These are phyloP conservation scores for Characodon lateralis DNA, from an alignment of 2,797 vertebrate genomes.

Conservation along the genomic window DNA sequence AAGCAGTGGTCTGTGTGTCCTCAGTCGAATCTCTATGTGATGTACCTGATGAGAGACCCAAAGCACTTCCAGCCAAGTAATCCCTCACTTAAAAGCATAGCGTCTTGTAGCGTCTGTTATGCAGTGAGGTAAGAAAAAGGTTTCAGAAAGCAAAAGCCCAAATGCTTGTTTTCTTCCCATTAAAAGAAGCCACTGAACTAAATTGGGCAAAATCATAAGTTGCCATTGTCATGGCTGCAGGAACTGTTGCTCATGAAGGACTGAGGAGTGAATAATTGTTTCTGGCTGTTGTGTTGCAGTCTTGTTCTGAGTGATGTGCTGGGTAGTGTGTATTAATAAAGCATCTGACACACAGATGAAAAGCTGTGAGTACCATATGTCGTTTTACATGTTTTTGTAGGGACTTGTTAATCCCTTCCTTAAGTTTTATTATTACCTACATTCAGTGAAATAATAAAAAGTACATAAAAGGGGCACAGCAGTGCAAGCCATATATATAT, in stretches of 20 bases:
- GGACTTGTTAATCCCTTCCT: slow-evolving; percentile 29
- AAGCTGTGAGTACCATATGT: slow-evolving; percentile 45
- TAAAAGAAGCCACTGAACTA: slow-evolving; percentile 58
- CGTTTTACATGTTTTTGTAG: slow-evolving; percentile 29
- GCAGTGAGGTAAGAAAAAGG: slow-evolving; percentile 68
- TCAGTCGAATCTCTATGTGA: slow-evolving; percentile 57
- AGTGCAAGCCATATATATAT: background rate
- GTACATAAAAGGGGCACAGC: background rate
- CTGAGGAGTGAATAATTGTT: slow-evolving; percentile 56
- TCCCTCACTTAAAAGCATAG: slow-evolving; percentile 69
- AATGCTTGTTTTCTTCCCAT: slow-evolving; percentile 60
- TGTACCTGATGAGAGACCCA: slow-evolving; percentile 66
- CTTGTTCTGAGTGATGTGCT: slow-evolving; percentile 54
- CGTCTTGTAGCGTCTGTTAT: slow-evolving; percentile 70
- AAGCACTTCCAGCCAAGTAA: slow-evolving; percentile 46
- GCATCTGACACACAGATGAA: slow-evolving; percentile 59
- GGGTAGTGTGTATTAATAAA: slow-evolving; percentile 58
- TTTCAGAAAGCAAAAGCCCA: slow-evolving; percentile 61
- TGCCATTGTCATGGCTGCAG: slow-evolving; percentile 53
- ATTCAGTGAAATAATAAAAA: slow-evolving; percentile 47
- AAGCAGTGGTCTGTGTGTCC: slow-evolving; percentile 31
- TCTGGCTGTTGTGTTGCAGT: slow-evolving; percentile 52
- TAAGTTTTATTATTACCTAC: slow-evolving; percentile 37
- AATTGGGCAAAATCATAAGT: slow-evolving; percentile 65
- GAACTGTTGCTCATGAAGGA: slow-evolving; percentile 48